These are phyloP conservation scores for Dasypus novemcinctus DNA, from an alignment of 2,113 vertebrate genomes.

Conservation along the genomic window DNA sequence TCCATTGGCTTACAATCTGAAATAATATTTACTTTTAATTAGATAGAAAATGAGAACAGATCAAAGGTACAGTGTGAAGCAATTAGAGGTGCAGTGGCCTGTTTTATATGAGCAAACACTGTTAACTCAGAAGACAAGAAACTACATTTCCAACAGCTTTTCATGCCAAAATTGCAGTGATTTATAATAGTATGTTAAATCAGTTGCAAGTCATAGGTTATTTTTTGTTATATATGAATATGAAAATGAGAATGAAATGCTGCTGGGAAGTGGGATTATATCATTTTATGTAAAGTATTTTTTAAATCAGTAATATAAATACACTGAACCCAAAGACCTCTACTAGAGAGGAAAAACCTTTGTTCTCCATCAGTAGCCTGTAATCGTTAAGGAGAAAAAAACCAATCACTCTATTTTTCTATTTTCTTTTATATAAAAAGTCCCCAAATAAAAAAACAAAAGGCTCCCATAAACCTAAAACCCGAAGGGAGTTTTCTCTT, in stretches of 20 bases:
- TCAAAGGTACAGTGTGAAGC: slow-evolving; percentile 22
- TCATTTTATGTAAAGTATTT: background rate
- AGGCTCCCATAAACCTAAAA: background rate
- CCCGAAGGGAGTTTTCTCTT: background rate
- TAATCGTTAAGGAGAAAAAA: background rate
- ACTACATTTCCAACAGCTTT: background rate
- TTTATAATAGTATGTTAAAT: background rate
- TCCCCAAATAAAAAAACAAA: background rate
- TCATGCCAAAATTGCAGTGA: background rate
- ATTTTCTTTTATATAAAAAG: background rate
- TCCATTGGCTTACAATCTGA: slow-evolving; percentile 53
- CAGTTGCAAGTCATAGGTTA: background rate
- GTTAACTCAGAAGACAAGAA: background rate
- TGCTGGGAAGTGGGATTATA: background rate
- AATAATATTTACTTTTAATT: slow-evolving; percentile 78
- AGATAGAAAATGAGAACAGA: slow-evolving; percentile 51
- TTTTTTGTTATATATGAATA: background rate
- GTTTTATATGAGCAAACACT: slow-evolving; percentile 57
- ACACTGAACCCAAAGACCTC: background rate
- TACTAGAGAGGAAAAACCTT: background rate
- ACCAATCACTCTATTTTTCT: background rate
- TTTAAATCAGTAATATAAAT: background rate
- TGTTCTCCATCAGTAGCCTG: background rate
- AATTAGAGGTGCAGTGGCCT: background rate
- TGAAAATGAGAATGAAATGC: background rate